These are phyloP conservation scores for Lanistes nyassanus DNA, from an alignment of 1,140 invertebrate species.

Conservation along the genomic window DNA sequence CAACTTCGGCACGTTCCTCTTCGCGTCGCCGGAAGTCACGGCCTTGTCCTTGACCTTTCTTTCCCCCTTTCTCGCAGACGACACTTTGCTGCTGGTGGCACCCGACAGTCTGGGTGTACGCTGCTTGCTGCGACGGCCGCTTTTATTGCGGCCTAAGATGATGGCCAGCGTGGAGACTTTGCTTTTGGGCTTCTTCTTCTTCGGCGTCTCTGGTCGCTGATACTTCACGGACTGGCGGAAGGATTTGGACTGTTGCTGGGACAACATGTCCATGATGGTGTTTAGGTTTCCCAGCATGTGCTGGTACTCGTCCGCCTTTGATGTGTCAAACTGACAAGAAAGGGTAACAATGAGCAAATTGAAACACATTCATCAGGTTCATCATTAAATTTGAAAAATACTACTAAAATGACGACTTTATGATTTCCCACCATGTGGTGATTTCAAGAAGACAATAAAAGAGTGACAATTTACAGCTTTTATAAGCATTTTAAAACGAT, in stretches of 20 bases:
- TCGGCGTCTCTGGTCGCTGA: conserved; percentile 31
- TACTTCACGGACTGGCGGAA: conserved; percentile 48
- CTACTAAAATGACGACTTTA: too few species aligned
- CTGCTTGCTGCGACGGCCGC: background rate
- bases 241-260: conserved; percentile 46
- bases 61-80: background rate
- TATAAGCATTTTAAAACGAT: too few species aligned
- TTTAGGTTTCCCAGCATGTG: conserved; percentile 36
- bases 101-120: background rate
- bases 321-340: conserved; percentile 33
- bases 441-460: too few species aligned
- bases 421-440: too few species aligned
- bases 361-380: too few species aligned
- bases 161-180: conserved; percentile 51
- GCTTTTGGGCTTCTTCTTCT: conserved; percentile 20
- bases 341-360: too few species aligned
- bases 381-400: too few species aligned
- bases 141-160: conserved; percentile 43
- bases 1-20: background rate
- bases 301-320: conserved; percentile 40
- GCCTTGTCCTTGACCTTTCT: conserved; percentile 10
- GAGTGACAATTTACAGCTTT: too few species aligned
- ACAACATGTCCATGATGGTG: conserved; percentile 40
- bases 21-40: background rate
- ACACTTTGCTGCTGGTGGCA: background rate